A percentile compares a stretch with the other conserved stretches of the same genome.
These are phyloP conservation scores for Dendronephthya gigantea DNA, from an alignment of 64 coral and sea anemone genomes.

Conservation along the genomic window DNA sequence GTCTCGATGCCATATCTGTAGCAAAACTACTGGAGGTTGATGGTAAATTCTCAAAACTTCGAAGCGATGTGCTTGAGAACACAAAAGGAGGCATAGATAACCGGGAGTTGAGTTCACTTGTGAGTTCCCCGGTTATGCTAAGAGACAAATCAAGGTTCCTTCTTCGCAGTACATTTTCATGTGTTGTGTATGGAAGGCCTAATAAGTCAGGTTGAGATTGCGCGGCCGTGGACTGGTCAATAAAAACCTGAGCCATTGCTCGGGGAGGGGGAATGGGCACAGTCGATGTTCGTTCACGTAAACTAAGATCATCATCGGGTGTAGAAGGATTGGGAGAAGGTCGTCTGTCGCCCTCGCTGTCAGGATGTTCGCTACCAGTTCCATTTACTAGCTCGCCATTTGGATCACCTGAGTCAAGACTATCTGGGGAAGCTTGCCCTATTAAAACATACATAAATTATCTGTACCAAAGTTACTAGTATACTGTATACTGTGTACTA, in stretches of 20 bases:
- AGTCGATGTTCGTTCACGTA: not conserved
- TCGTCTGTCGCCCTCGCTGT: not conserved
- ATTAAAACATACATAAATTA: not conserved
- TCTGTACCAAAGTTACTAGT: too few species aligned
- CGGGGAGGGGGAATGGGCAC: not conserved
- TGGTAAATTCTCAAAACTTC: constrained; percentile 4
- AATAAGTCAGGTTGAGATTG: constrained; percentile 8
- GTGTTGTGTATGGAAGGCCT: not conserved
- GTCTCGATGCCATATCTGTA: not conserved
- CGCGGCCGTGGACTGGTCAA: not conserved
- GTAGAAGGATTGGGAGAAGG: not conserved
- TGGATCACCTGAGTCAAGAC: not conserved
- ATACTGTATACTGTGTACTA: too few species aligned
- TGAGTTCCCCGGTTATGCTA: not conserved
- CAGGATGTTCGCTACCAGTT: not conserved
- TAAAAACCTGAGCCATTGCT: not conserved
- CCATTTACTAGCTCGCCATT: not conserved
- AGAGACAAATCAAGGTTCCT: not conserved
- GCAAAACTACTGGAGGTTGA: not conserved
- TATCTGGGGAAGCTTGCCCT: not conserved
- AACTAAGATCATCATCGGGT: not conserved
- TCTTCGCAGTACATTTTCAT: constrained; percentile 3
- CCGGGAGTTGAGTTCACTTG: not conserved
- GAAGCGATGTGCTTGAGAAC: not conserved
- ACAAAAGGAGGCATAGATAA: constrained; percentile 2